A percentile compares a stretch with the other conserved stretches of the same genome.
Evolutionary conservation across 1,140 invertebrate species (phyloP).

Genomic region (Aplysia californica): DNA sequence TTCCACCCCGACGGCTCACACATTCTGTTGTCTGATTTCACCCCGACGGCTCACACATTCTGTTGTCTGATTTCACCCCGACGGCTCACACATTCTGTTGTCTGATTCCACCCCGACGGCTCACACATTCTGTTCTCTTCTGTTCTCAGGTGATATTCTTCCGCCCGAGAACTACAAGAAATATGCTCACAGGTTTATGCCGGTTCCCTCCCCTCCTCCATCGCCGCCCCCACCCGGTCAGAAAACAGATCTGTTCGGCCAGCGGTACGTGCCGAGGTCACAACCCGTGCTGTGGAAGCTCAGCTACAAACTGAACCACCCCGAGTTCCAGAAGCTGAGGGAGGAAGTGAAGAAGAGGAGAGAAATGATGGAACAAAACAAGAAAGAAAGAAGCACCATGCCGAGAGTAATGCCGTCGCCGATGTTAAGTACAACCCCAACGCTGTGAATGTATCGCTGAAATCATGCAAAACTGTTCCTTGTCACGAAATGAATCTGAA

Average conservation of each 20-base stretch:
- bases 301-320: conserved; percentile 59
- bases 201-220: conserved; percentile 40
- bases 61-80: too few species aligned
- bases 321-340: conserved; percentile 53
- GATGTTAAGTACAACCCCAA: conserved; percentile 11
- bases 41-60: too few species aligned
- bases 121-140: too few species aligned
- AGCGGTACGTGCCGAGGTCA: conserved; percentile 46
- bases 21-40: too few species aligned
- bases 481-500: too few species aligned
- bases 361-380: conserved; percentile 37
- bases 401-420: conserved; percentile 37
- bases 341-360: conserved; percentile 47
- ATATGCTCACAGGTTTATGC: conserved; percentile 58
- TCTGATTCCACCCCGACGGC: too few species aligned
- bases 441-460: too few species aligned
- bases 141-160: conserved; percentile 59
- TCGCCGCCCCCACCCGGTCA: conserved; percentile 47
- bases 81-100: too few species aligned
- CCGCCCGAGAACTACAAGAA: conserved; percentile 65
- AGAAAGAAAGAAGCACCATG: conserved; percentile 26
- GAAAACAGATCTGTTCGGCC: conserved; percentile 56
- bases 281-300: conserved; percentile 60
- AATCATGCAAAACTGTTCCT: too few species aligned
- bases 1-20: too few species aligned